These are phyloP conservation scores for Turritopsis dohrnii DNA, from an alignment of 30 jellyfish, hydroid and myxozoan species.

Conservation along the genomic window DNA sequence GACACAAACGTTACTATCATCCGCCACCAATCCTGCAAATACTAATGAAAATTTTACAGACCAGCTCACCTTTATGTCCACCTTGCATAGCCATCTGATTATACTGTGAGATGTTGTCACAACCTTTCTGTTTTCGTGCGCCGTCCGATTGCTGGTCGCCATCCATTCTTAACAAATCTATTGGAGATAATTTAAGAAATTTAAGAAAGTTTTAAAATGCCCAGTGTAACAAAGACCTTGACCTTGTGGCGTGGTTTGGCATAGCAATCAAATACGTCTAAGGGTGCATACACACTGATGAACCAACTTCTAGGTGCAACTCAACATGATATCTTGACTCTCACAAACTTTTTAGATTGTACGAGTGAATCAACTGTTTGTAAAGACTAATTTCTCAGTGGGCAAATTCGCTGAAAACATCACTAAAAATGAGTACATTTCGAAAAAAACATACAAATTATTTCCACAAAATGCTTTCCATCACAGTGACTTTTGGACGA, in stretches of 20 bases:
- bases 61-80: slow-evolving; percentile 11
- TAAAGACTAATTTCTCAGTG: not conserved
- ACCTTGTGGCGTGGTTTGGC: no score
- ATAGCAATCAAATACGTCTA: no score
- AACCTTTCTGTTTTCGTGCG: slow-evolving; percentile 17
- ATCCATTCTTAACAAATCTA: not conserved
- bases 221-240: no score
- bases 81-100: slow-evolving; percentile 23
- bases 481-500: not conserved
- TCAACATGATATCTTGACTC: no score
- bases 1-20: no score
- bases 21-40: no score
- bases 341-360: not conserved
- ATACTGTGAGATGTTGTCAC: slow-evolving; percentile 9
- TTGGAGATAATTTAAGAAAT: no score
- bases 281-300: no score
- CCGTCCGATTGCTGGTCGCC: not conserved
- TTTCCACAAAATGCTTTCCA: not conserved
- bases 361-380: not conserved
- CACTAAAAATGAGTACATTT: no score
- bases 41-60: no score
- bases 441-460: no score
- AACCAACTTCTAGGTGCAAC: no score
- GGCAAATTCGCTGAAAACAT: not conserved
- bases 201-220: not conserved